Base-by-base conservation (phyloP, 2,113 vertebrate species). In the Lutjanus erythropterus region DNA sequence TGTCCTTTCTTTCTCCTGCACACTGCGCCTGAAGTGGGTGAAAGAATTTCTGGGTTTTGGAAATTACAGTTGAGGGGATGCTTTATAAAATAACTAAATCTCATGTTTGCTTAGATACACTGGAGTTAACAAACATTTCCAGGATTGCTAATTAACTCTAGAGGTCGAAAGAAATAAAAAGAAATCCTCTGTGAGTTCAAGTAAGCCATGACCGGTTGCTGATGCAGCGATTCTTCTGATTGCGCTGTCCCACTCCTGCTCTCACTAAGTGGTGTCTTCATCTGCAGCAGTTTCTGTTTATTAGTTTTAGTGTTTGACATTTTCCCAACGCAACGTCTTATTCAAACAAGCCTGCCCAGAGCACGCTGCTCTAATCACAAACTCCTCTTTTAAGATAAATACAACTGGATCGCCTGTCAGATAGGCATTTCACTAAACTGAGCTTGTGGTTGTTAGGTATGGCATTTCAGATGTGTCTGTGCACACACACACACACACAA, bases 231-330 rank as follows among this genome's bases (percentile, higher is more conserved):
- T 83, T 89, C 62, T 62, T 52, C 76, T 65, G 66, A 83, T 76
- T 81, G 87, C 55, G 11, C 44, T 44, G 77, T 60, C 58, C 46
- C 12, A 23, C 59, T 75, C 67, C 18, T 42, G 76, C 65, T 72
- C 56, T 74, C 50, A 31, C 80, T 59, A 77, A 81, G 80, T 61
- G 58, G 79, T 29, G 73, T 82, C 86, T 89, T 88, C 90, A 78
- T 91, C 73, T 73, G 86, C 46, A 76, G 79, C 53, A 21, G 78
- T 84, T 72, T 90, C 52, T 93, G 90, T 92, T 93, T 93, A 93
- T 94, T 94, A 89, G 88, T 90, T 91, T 86, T 72, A 81, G 78
- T 81, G 86, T 88, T 90, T 87, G 93, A 93, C 89, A 88, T 93
- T 88, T 92, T 90, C 81, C 67, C 86, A 89, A 84, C 71, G 44